Percentiles rank a stretch among this genome's conserved stretches.
Evolutionary conservation across 2,113 vertebrate genomes (phyloP).

Genomic region (Dasyurus viverrinus): DNA sequence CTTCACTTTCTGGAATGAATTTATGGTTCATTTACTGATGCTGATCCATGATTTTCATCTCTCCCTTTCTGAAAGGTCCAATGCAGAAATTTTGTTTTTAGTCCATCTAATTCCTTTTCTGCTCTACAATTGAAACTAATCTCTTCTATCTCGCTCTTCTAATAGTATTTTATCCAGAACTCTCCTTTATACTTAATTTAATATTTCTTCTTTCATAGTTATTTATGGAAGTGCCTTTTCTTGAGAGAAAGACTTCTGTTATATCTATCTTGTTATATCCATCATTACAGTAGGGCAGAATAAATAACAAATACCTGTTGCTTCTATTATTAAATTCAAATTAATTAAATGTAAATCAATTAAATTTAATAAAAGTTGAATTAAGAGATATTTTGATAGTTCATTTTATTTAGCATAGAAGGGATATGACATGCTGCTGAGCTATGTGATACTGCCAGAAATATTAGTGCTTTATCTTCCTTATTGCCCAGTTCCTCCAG

Average conservation of each 20-base stretch:
- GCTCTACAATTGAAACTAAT: not conserved
- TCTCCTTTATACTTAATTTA: not conserved
- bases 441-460: not conserved
- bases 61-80: not conserved
- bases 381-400: not conserved
- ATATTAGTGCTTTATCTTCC: not conserved
- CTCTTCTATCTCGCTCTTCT: not conserved
- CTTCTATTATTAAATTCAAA: not conserved
- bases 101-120: not conserved
- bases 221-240: not conserved
- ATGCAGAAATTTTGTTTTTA: not conserved
- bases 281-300: not conserved
- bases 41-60: not conserved
- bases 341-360: not conserved
- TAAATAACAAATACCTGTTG: not conserved
- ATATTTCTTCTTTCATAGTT: not conserved
- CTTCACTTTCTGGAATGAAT: not conserved
- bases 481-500: not conserved
- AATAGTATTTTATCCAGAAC: not conserved
- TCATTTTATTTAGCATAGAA: not conserved
- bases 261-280: not conserved
- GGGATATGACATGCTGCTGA: not conserved
- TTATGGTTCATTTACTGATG: not conserved
- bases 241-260: not conserved
- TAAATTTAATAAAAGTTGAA: not conserved